Evolutionary conservation across 2,888 invertebrate species (phyloP).

Genomic region (Philonicus albiceps): DNA sequence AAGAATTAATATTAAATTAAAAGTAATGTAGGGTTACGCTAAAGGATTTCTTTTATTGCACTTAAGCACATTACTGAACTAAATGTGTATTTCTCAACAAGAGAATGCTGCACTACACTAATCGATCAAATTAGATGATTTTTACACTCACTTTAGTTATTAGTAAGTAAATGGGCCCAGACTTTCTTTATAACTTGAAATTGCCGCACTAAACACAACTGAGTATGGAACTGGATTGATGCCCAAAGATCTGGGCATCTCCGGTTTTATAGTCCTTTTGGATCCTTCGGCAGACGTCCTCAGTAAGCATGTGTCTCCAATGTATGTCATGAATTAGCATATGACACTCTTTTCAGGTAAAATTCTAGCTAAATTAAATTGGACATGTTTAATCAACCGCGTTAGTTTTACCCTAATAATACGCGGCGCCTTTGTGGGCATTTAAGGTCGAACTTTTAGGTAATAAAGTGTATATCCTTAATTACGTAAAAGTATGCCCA

Average conservation of each 20-base stretch:
- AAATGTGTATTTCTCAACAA: not conserved
- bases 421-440: conserved; percentile 4
- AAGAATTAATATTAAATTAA: not conserved
- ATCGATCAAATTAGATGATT: not conserved
- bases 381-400: conserved; percentile 5
- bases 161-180: not conserved
- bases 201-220: conserved; percentile 16
- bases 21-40: not conserved
- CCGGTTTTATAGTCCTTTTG: conserved; percentile 30
- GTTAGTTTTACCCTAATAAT: not conserved
- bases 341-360: conserved; percentile 36
- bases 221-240: conserved; percentile 10
- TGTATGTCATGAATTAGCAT: conserved; percentile 37
- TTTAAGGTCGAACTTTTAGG: conserved; percentile 12
- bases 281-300: not conserved
- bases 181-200: not conserved
- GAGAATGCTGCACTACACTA: not conserved
- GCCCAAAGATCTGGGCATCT: not conserved
- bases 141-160: not conserved
- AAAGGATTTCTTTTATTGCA: not conserved
- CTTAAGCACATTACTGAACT: not conserved
- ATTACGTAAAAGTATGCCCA: not conserved
- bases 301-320: not conserved
- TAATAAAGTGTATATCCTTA: conserved; percentile 2
- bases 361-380: not conserved